phyloP scores from a whole-genome alignment of 2,113 vertebrate genomes.

The Cercopithecus mona region DNA sequence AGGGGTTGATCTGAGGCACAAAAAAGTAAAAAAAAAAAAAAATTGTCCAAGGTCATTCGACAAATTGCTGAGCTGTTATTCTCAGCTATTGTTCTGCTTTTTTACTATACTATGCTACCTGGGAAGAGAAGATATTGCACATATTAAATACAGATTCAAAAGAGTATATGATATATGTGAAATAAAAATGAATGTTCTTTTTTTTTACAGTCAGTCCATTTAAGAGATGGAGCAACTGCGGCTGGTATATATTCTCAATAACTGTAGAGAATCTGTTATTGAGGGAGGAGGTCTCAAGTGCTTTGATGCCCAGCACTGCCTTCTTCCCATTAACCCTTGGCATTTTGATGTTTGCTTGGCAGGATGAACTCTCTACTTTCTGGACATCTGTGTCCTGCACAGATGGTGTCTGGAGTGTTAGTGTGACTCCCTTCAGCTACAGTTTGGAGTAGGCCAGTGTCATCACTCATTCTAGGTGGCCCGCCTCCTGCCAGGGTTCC shows the following conservation, averaged over 20 bases:
- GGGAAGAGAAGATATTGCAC: background rate
- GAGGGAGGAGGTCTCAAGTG: background rate
- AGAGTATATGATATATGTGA: background rate
- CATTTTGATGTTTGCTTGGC: background rate
- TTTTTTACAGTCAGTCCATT: background rate
- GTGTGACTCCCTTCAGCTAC: background rate
- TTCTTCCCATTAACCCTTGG: background rate
- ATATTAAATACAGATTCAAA: background rate
- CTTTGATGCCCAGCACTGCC: background rate
- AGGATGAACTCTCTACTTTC: background rate
- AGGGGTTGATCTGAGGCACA: background rate
- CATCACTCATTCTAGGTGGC: constrained; percentile 12
- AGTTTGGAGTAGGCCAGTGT: background rate
- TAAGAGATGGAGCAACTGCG: background rate
- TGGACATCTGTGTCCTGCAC: background rate
- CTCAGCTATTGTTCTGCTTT: background rate
- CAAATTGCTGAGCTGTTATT: background rate
- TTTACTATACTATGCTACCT: background rate
- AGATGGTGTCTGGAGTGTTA: constrained; percentile 1
- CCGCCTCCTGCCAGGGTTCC: constrained; percentile 39
- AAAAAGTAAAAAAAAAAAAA: background rate
- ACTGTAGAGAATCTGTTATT: background rate
- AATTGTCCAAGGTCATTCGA: background rate
- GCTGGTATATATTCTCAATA: background rate
- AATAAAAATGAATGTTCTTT: background rate